A percentile compares a stretch with the other conserved stretches of the same genome.
Evolutionary conservation across 2,888 invertebrate genomes (phyloP).

Genomic region (Odontocerum albicorne): DNA sequence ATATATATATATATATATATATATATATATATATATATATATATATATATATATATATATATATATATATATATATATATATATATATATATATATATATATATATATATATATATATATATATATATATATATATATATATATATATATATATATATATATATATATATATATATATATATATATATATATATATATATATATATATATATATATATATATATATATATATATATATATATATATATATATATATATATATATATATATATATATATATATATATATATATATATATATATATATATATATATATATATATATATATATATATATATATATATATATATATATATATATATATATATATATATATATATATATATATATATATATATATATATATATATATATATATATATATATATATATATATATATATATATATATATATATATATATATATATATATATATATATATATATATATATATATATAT

Average conservation of each 20-base stretch:
- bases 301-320: not conserved
- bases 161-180: too few species aligned
- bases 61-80: too few species aligned
- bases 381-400: not conserved
- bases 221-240: not conserved
- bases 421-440: not conserved
- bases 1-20: too few species aligned
- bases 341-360: not conserved
- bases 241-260: not conserved
- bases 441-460: not conserved
- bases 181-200: not conserved
- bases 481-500: not conserved
- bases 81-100: too few species aligned
- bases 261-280: not conserved
- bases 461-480: not conserved
- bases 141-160: too few species aligned
- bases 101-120: too few species aligned
- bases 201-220: not conserved
- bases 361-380: not conserved
- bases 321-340: not conserved
- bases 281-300: not conserved
- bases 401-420: not conserved
- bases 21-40: too few species aligned
- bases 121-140: too few species aligned
- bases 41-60: too few species aligned